Evolutionary conservation across 2,888 invertebrate genomes (phyloP).

Genomic region (Helleia helle): DNA sequence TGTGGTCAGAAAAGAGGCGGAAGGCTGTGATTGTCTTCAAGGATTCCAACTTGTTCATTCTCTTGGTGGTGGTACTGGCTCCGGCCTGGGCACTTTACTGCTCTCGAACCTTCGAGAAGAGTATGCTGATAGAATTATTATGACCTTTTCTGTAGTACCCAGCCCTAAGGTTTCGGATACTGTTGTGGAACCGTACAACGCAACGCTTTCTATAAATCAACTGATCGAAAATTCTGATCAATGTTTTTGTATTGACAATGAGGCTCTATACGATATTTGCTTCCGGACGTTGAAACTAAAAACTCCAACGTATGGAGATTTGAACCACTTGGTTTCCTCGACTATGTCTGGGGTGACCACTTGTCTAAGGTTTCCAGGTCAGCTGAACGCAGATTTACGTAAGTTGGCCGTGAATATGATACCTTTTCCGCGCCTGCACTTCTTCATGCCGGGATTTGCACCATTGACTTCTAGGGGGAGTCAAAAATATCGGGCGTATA

Average conservation of each 20-base stretch:
- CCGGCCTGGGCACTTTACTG: constrained; percentile 80
- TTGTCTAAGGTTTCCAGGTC: constrained; percentile 54
- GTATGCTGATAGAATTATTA: constrained; percentile 81
- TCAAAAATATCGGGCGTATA: constrained; percentile 87
- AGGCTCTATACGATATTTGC: constrained; percentile 85
- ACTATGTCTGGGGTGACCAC: constrained; percentile 61
- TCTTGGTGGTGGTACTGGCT: constrained; percentile 82
- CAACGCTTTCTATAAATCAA: constrained; percentile 77
- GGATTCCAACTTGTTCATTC: constrained; percentile 79
- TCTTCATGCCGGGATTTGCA: constrained; percentile 75
- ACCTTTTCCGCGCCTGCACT: constrained; percentile 83
- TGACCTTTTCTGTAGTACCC: constrained; percentile 79
- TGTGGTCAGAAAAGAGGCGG: constrained; percentile 73
- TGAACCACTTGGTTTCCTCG: constrained; percentile 70
- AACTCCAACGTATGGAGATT: constrained; percentile 83
- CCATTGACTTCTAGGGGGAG: constrained; percentile 83
- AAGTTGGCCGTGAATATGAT: constrained; percentile 62
- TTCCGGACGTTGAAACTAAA: constrained; percentile 81
- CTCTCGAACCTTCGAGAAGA: constrained; percentile 80
- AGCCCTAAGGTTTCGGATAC: constrained; percentile 85
- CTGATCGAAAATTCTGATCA: constrained; percentile 79
- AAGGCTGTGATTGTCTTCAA: constrained; percentile 79
- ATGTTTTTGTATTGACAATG: constrained; percentile 82
- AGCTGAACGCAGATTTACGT: constrained; percentile 81
- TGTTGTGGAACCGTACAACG: constrained; percentile 78